Base-by-base conservation (phyloP, 2,888 invertebrate species). In the Agrochola lychnidis region DNA sequence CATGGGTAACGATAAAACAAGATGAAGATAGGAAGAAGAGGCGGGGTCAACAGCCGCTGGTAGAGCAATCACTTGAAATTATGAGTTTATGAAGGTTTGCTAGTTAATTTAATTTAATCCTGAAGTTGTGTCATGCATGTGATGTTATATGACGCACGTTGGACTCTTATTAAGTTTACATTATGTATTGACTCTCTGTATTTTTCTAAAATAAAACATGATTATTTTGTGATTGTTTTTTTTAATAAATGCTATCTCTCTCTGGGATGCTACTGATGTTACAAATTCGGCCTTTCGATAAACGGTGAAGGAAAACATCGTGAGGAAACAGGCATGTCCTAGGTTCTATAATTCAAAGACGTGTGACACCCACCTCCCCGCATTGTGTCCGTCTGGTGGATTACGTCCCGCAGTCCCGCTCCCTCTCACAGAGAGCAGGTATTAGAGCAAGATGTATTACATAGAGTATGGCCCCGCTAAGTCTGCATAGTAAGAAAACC, bases 211-310 rank as follows among this genome's bases (percentile, higher is more conserved):
- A 36, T 59, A n/a, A 73, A 70, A 51, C 19, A 16, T 68, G 67
- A 3, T 40, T 40, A 3, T 51, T 40, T 42, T 22, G 9, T 70
- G 10, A 25, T 42, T 0, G 4, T 12, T 25, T 70, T 25, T 70
- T 40, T 70, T n/a, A 53, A 42, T 72, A 16, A 70, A 70, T 42
- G 5, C 53, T 30, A 53, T 16, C 71, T 68, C 71, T 68, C n/a
- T 14, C 3, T 57, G 57, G 7, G 12, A 19, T 25, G 36, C n/a
- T 16, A 36, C 68, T 10, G 22, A 48, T 48, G 16, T 53, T 36
- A 19, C 10, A 10, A 36, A 51, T 36, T 67, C 48, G 14, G 51
- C 22, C 4, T 36, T 66, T 66, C 7, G 10, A 30, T 12, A 30
- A 59, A 6, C 59, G 30, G 59, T 59, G 30, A 30, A 16, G 59